These are phyloP conservation scores for Cairina moschata DNA, from an alignment of 2,113 vertebrate genomes.

Conservation along the genomic window DNA sequence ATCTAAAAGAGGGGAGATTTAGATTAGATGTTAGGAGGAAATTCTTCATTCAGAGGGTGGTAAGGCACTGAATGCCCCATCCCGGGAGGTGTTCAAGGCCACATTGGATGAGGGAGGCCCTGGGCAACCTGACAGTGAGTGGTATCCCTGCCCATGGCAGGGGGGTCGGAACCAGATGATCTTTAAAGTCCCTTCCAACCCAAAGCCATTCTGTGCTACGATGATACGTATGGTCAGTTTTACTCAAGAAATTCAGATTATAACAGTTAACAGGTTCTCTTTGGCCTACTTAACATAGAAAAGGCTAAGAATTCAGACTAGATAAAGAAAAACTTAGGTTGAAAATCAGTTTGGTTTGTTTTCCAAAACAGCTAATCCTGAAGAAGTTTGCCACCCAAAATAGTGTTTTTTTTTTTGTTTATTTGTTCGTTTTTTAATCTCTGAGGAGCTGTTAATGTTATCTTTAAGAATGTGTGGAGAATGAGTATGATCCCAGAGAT, in stretches of 20 bases:
- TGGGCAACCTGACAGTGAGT: too few species aligned
- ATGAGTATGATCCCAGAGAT: neutral
- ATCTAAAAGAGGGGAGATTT: too few species aligned
- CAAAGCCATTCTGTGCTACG: too few species aligned
- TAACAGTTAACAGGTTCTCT: neutral
- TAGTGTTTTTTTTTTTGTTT: too few species aligned
- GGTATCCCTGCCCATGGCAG: too few species aligned
- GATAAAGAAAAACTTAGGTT: neutral
- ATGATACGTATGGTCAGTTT: neutral
- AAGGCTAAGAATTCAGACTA: neutral
- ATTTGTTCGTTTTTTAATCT: neutral
- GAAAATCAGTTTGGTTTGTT: neutral
- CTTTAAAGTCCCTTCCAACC: too few species aligned
- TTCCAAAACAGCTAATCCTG: neutral
- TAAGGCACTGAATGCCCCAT: too few species aligned
- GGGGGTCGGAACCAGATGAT: too few species aligned
- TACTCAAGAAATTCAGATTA: neutral
- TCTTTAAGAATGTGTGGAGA: neutral
- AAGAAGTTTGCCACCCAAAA: neutral
- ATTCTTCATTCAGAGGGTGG: too few species aligned
- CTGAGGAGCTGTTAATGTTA: neutral
- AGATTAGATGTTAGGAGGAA: too few species aligned
- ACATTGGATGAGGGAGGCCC: too few species aligned
- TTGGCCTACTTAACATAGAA: neutral
- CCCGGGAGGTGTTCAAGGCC: too few species aligned